phyloP scores from a whole-genome alignment of 1,140 invertebrate species.

The Aphis gossypii region DNA sequence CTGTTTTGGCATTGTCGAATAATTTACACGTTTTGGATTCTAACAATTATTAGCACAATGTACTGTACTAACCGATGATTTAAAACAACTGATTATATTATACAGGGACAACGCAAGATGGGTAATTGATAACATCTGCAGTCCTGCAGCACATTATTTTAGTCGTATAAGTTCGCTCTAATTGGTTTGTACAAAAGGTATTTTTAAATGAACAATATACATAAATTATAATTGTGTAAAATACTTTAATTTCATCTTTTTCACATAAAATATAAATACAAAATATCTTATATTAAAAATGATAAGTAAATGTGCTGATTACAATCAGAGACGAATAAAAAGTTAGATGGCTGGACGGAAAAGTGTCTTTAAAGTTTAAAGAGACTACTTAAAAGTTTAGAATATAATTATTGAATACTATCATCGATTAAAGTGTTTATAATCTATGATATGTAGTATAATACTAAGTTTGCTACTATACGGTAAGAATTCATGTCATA shows the following conservation, averaged over 20 bases:
- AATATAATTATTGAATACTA: background rate
- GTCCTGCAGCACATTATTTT: background rate
- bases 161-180: background rate
- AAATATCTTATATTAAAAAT: background rate
- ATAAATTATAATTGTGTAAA: background rate
- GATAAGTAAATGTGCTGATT: background rate
- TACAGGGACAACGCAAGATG: background rate
- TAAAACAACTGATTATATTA: constrained; percentile 27
- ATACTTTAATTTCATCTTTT: background rate
- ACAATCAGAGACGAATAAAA: background rate
- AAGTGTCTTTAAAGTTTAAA: background rate
- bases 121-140: background rate
- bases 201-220: background rate
- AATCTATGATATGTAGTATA: background rate
- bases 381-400: background rate
- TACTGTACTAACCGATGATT: constrained; percentile 2
- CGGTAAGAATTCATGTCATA: background rate
- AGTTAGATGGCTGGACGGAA: background rate
- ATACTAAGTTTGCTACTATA: background rate
- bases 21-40: constrained; percentile 28
- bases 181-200: background rate
- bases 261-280: background rate
- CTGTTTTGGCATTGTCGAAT: constrained; percentile 1
- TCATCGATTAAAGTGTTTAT: background rate
- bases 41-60: constrained; percentile 7